A percentile compares a stretch with the other conserved stretches of the same genome.
Conservation (phyloP, 2,797 vertebrate species). For the Cheirogaleus major region DNA sequence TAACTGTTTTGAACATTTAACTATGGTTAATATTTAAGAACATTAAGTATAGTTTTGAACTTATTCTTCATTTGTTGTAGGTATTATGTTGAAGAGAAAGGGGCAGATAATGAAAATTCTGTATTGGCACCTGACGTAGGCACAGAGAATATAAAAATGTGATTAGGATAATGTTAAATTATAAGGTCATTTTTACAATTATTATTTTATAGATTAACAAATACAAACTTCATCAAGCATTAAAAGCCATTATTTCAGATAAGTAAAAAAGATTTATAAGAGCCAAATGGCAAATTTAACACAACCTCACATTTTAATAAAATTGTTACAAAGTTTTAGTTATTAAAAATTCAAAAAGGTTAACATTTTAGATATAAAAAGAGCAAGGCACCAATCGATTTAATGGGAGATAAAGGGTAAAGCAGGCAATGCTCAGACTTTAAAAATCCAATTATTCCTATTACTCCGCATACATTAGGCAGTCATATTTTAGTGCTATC, state of each 20-base stretch:
- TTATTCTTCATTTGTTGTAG: background rate
- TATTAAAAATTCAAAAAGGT: constrained; percentile 78
- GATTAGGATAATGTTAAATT: constrained; percentile 53
- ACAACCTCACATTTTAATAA: constrained; percentile 67
- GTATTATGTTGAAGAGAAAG: background rate
- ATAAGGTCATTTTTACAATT: constrained; percentile 61
- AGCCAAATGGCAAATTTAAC: constrained; percentile 60
- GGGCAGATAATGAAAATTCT: background rate
- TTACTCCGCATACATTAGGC: constrained; percentile 92
- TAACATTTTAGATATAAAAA: constrained; percentile 83
- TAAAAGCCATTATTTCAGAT: constrained; percentile 59
- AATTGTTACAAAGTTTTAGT: constrained; percentile 79
- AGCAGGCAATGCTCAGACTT: constrained; percentile 84
- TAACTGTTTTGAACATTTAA: constrained; percentile 20
- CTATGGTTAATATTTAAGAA: background rate
- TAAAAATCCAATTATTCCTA: constrained; percentile 94
- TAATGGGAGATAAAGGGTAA: constrained; percentile 86
- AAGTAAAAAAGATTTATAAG: constrained; percentile 61
- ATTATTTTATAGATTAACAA: constrained; percentile 73
- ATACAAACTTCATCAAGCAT: constrained; percentile 53
- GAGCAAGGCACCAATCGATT: constrained; percentile 81
- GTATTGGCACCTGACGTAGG: background rate
- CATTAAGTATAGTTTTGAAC: background rate
- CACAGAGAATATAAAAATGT: constrained; percentile 37
- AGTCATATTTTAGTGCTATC: constrained; percentile 88